Evolutionary conservation across 2,888 invertebrate species (phyloP), one percentile per base, ranked within the genome.

Genomic region (Eristalis pertinax): DNA sequence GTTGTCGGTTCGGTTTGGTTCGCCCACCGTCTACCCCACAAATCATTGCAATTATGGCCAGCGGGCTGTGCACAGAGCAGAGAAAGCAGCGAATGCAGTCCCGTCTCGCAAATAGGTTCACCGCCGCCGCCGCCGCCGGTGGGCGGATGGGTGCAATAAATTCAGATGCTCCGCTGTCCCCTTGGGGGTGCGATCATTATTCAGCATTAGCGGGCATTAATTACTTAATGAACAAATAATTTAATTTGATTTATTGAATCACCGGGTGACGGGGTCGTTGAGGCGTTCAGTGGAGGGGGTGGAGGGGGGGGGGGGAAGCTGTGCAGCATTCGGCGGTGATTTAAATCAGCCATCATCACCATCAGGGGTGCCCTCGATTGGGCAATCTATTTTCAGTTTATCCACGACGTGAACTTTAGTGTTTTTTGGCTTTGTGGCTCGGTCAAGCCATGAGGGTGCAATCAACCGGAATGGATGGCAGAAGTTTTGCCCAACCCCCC

Each of bases 151-250:
- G 19, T 35, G 63, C 35, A 24, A 62, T 67, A 74, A 76, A 70
- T 75, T 24, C 24, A 63, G 10, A 60, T 29, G 65, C 43, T 15
- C 41, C 22, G 19, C 35, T 29, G 4, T 24, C 67, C 73, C 64
- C 24, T 32, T 10, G 62, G 58, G 35, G 63, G 72, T 83, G 79
- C 72, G 81, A 86, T 78, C 84, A 87, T 88, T 82, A 87, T 81
- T 80, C 77, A 80, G 73, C 84, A 88, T 89, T 89, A 87, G 74
- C 81, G 69, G 75, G 62, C 77, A 77, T 82, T 88, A 89, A 89
- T 88, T 88, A 82, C 86, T 73, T 79, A 89, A 89, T 86, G 89
- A 88, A 88, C 80, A 84, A 89, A 84, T 84, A 88, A 84, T 88
- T 87, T 89, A 88, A 85, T 84, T 84, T 88, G 86, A 89, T 89